phyloP scores from a whole-genome alignment of 64 coral and sea anemone genomes.

The Montipora foliosa region DNA sequence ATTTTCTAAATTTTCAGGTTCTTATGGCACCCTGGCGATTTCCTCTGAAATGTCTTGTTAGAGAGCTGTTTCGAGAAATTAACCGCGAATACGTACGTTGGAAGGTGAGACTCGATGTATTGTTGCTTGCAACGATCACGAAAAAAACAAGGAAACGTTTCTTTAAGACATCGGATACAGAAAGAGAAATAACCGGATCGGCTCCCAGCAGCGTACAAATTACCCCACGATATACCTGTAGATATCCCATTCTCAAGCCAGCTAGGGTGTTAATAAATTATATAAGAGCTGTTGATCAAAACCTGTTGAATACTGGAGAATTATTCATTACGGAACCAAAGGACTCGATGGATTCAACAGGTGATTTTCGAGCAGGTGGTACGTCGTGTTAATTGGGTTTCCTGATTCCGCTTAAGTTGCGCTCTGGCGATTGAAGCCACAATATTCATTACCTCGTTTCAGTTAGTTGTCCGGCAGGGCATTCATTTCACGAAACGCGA shows the following conservation, averaged over 20 bases:
- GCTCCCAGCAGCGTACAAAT: constrained; percentile 19
- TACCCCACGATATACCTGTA: background rate
- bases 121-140: background rate
- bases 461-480: background rate
- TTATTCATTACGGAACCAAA: constrained; percentile 33
- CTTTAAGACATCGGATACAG: background rate
- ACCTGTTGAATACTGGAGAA: constrained; percentile 35
- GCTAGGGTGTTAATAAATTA: constrained; percentile 28
- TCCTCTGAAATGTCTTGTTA: too few species aligned
- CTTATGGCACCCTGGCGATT: background rate
- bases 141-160: background rate
- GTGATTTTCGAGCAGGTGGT: constrained; percentile 9
- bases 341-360: constrained; percentile 27
- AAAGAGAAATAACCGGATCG: background rate
- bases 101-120: background rate
- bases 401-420: background rate
- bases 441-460: background rate
- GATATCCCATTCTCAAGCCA: background rate
- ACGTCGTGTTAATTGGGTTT: background rate
- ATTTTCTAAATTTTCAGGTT: background rate
- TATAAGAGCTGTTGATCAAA: constrained; percentile 24
- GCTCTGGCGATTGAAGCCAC: constrained; percentile 30
- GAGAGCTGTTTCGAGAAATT: background rate
- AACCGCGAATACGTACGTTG: too few species aligned
- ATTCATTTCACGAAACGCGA: too few species aligned